Evolutionary conservation across 2,113 vertebrate species (phyloP).

Genomic region (Callipepla squamata): DNA sequence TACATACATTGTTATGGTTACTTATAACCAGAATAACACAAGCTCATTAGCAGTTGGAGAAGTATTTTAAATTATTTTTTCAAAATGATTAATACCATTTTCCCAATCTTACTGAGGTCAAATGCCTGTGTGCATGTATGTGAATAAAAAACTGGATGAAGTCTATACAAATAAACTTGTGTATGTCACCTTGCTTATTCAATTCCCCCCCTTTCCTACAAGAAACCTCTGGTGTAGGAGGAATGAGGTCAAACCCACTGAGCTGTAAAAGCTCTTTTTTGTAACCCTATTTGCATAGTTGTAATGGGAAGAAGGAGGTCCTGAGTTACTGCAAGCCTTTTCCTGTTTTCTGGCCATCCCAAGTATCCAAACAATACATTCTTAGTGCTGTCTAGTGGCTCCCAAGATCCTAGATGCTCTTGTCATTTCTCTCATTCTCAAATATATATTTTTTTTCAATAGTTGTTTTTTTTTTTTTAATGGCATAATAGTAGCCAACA

Average conservation of each 20-base stretch:
- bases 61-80: conserved; percentile 32
- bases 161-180: neutral
- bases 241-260: neutral
- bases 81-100: conserved; percentile 18
- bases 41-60: conserved; percentile 13
- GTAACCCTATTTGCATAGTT: neutral
- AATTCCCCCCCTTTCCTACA: neutral
- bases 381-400: neutral
- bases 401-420: neutral
- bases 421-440: neutral
- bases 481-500: too few species aligned
- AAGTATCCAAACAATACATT: neutral
- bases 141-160: neutral
- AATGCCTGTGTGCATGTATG: neutral
- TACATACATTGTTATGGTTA: conserved; percentile 33
- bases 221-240: neutral
- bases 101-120: conserved; percentile 19
- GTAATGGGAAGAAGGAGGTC: neutral
- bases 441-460: neutral
- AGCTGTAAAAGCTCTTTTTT: neutral
- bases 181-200: neutral
- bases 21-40: conserved; percentile 18
- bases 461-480: too few species aligned
- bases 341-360: neutral
- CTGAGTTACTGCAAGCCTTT: neutral